A percentile compares a stretch with the other conserved stretches of the same genome.
phyloP scores from a whole-genome alignment of 2,113 vertebrate species.

The Petrocephalus zakoni region DNA sequence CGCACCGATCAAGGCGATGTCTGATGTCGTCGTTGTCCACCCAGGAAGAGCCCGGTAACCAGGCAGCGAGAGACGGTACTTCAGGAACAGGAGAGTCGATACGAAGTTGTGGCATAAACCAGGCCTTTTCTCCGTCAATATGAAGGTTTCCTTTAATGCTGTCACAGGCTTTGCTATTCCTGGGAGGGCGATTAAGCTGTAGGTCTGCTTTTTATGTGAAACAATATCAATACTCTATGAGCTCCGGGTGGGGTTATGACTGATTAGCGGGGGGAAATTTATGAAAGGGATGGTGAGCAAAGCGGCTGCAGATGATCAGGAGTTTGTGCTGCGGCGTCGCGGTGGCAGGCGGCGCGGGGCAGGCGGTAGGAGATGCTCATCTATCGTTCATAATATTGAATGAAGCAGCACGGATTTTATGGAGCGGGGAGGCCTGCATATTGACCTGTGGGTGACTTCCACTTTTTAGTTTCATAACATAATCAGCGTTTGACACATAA shows the following conservation, averaged over 20 bases:
- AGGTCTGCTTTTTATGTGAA: constrained; percentile 35
- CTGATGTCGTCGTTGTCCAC: neutral
- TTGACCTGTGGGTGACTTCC: constrained; percentile 64
- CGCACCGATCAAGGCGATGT: neutral
- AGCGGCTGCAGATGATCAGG: constrained; percentile 7
- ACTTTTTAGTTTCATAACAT: constrained; percentile 76
- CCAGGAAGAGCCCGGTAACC: neutral
- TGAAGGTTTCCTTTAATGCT: constrained; percentile 34
- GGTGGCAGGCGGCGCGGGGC: neutral
- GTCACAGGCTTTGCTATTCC: constrained; percentile 33
- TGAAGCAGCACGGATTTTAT: constrained; percentile 59
- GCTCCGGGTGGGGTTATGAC: constrained; percentile 27
- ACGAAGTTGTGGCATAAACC: neutral
- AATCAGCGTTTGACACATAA: constrained; percentile 77
- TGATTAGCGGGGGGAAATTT: constrained; percentile 19
- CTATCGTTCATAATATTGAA: constrained; percentile 53
- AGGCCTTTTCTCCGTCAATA: neutral
- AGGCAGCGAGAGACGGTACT: neutral
- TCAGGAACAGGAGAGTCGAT: neutral
- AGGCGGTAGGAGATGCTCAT: constrained; percentile 20
- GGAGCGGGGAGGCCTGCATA: constrained; percentile 46
- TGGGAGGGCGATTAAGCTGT: constrained; percentile 37
- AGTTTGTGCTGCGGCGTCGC: neutral
- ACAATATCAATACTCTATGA: constrained; percentile 37
- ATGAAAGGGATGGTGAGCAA: constrained; percentile 19